Percentiles rank a stretch among this genome's conserved stretches.
phyloP scores from a whole-genome alignment of 2,888 invertebrate species.

The Papilio gigon region DNA sequence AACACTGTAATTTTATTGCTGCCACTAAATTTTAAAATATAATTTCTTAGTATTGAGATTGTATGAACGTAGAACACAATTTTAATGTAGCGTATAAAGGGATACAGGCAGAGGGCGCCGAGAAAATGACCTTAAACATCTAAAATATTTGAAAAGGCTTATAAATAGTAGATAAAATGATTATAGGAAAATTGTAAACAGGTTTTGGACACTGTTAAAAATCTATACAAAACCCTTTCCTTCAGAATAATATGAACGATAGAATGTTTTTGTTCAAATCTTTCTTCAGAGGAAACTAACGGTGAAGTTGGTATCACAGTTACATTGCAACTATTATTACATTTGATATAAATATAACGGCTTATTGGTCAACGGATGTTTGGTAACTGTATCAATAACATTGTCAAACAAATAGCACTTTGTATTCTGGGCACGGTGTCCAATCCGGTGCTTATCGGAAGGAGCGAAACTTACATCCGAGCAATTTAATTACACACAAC shows the following conservation, averaged over 20 bases:
- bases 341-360: slow-evolving; percentile 4
- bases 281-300: too few relatives aligned
- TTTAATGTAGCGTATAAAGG: neutral
- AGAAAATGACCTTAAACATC: too few relatives aligned
- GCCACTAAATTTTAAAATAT: slow-evolving; percentile 5
- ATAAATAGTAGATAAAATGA: too few relatives aligned
- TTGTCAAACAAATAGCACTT: slow-evolving; percentile 8
- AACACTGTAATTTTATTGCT: slow-evolving; percentile 22
- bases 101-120: neutral
- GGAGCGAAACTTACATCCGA: neutral
- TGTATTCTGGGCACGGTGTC: neutral
- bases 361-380: slow-evolving; percentile 5
- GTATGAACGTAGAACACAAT: too few relatives aligned
- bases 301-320: too few relatives aligned
- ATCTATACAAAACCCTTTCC: too few relatives aligned
- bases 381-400: slow-evolving; percentile 21
- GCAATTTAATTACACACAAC: slow-evolving; percentile 2
- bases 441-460: slow-evolving; percentile 16
- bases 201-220: too few relatives aligned
- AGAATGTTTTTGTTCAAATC: too few relatives aligned
- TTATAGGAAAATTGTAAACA: too few relatives aligned
- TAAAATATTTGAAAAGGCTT: too few relatives aligned
- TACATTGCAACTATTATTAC: neutral
- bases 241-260: too few relatives aligned
- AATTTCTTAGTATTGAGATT: neutral